phyloP scores from a whole-genome alignment of 1,140 invertebrate genomes.

The Bactericera cockerelli region DNA sequence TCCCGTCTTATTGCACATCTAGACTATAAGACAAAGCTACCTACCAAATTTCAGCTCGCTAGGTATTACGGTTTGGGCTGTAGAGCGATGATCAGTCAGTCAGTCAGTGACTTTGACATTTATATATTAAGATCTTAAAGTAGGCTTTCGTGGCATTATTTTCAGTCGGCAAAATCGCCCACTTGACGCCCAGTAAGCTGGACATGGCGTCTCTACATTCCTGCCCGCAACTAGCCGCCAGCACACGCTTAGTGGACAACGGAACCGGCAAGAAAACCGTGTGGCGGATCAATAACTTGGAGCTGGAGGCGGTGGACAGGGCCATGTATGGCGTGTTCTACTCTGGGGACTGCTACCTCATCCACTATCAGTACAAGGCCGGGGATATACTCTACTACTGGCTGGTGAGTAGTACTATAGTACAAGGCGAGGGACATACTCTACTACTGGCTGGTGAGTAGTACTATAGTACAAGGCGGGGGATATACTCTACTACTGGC shows the following conservation, averaged over 20 bases:
- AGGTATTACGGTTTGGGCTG: no score
- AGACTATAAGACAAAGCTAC: no score
- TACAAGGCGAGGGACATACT: no score
- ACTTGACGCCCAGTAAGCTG: conserved; percentile 38
- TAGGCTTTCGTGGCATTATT: no score
- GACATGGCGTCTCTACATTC: conserved; percentile 48
- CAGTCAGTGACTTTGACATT: no score
- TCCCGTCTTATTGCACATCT: no score
- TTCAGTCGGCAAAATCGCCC: conserved; percentile 2
- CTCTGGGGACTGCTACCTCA: conserved; percentile 70
- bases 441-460: no score
- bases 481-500: no score
- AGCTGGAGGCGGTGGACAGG: conserved; percentile 41
- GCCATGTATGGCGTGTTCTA: conserved; percentile 62
- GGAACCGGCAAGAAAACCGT: conserved; percentile 64
- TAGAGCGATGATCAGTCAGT: no score
- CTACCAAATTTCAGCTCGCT: no score
- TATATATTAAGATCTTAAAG: no score
- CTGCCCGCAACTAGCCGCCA: conserved; percentile 44
- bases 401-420: conserved; percentile 48
- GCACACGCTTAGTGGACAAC: conserved; percentile 72
- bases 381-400: conserved; percentile 49
- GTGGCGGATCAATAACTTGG: conserved; percentile 42
- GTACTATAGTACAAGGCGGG: no score
- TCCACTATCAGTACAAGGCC: conserved; percentile 57